Evolutionary conservation across 1,140 invertebrate genomes (phyloP).

Genomic region (Cherax destructor): DNA sequence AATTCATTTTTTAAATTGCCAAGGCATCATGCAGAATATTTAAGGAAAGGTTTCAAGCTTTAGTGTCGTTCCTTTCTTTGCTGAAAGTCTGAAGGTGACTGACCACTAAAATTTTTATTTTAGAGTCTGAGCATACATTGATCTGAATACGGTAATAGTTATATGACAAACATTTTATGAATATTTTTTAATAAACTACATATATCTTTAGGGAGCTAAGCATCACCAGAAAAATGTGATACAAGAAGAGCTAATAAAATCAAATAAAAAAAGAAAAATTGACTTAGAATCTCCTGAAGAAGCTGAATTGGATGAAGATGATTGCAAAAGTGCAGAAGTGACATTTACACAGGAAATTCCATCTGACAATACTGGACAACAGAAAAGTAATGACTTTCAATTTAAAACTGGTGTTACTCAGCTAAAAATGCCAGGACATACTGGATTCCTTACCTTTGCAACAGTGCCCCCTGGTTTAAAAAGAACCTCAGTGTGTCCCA

Average conservation of each 20-base stretch:
- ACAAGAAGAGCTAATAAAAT: constrained; percentile 75
- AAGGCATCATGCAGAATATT: too few species aligned
- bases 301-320: neutral
- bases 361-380: constrained; percentile 27
- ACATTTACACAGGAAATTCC: constrained; percentile 18
- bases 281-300: neutral
- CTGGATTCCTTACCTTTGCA: constrained; percentile 95
- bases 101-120: too few species aligned
- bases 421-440: constrained; percentile 88
- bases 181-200: neutral
- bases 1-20: too few species aligned
- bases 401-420: constrained; percentile 84
- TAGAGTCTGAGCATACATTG: too few species aligned
- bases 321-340: constrained; percentile 14
- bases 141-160: too few species aligned
- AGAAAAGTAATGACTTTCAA: constrained; percentile 76
- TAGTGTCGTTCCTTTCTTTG: too few species aligned
- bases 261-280: constrained; percentile 58
- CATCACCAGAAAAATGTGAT: constrained; percentile 74
- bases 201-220: constrained; percentile 23
- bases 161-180: too few species aligned
- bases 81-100: too few species aligned
- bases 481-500: neutral
- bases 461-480: constrained; percentile 81
- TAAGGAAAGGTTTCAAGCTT: too few species aligned